Base-by-base conservation (phyloP, 64 coral and sea anemone genomes). In the Pocillopora damicornis region DNA sequence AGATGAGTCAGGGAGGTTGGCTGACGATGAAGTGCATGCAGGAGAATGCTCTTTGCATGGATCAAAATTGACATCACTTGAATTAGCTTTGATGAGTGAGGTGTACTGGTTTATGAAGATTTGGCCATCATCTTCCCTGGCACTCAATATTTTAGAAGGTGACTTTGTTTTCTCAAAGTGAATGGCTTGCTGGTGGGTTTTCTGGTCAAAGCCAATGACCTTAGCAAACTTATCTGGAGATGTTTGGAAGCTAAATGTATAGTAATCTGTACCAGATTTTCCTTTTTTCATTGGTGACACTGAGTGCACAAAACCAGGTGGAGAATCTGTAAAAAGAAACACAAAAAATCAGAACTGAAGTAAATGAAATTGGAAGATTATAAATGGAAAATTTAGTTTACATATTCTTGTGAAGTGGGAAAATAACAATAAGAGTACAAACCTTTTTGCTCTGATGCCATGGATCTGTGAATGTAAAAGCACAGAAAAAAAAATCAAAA, bases 61-160 rank as follows among this genome's bases (percentile, higher is more conserved):
- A 73, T 89, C 87, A 89, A 93, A 93, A 36, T 84, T 86, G 25
- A 93, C 56, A 71, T 93, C 91, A 88, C 38, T 86, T n/a, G 91
- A 79, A 59, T 88, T 93, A 56, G 87, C 79, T 75, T 88, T 88
- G 23, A 89, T 37, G 30, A 93, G 25, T 67, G 87, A 68, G 37
- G 91, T 88, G 61, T 69, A 83, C 25, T 93, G 58, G 71, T 89
- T 84, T 63, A 88, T 56, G 22, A 93, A 83, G 26, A 88, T 42
- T 76, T 93, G 57, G 60, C 20, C 78, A 83, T 77, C 73, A 57
- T 88, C 77, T 59, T 88, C 87, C 45, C 68, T 88, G 63, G 74
- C 59, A 88, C 79, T 93, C 22, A 86, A 63, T 64, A 89, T 26
- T 82, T 78, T 93, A 17, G 87, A 38, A 12, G 79, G 86, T 17